Conservation (phyloP, 2,888 invertebrate genomes). For the Cryptocephalus primarius region DNA sequence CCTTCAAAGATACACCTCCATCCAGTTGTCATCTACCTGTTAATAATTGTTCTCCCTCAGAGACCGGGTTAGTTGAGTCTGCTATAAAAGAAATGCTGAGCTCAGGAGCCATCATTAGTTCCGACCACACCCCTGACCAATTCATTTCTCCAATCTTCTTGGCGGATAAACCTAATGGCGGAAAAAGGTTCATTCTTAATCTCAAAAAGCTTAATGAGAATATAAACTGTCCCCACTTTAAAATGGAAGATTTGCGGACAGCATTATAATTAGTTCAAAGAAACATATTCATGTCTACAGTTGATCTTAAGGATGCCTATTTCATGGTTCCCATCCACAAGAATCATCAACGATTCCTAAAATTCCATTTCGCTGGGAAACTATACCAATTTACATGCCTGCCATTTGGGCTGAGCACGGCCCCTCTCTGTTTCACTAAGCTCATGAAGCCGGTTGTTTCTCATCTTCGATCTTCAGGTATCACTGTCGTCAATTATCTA, state of each 20-base stretch:
- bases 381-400: constrained; percentile 17
- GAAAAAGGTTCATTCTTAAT: constrained; percentile 15
- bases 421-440: constrained; percentile 19
- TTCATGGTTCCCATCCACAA: constrained; percentile 13
- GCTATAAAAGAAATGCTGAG: too few relatives aligned
- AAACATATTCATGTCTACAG: constrained; percentile 7
- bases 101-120: too few relatives aligned
- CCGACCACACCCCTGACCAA: constrained; percentile 4
- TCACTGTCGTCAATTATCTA: constrained; percentile 11
- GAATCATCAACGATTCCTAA: constrained; percentile 12
- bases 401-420: constrained; percentile 9
- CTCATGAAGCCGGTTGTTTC: constrained; percentile 13
- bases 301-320: constrained; percentile 15
- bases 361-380: constrained; percentile 12
- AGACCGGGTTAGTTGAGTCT: too few relatives aligned
- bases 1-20: background rate
- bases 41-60: background rate
- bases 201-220: constrained; percentile 14
- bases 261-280: constrained; percentile 10
- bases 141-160: constrained; percentile 15
- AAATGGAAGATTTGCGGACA: constrained; percentile 18
- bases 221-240: constrained; percentile 16
- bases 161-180: constrained; percentile 12
- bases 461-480: constrained; percentile 7
- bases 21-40: background rate